Evolutionary conservation across 2,888 invertebrate species (phyloP).

Genomic region (Patella depressa): DNA sequence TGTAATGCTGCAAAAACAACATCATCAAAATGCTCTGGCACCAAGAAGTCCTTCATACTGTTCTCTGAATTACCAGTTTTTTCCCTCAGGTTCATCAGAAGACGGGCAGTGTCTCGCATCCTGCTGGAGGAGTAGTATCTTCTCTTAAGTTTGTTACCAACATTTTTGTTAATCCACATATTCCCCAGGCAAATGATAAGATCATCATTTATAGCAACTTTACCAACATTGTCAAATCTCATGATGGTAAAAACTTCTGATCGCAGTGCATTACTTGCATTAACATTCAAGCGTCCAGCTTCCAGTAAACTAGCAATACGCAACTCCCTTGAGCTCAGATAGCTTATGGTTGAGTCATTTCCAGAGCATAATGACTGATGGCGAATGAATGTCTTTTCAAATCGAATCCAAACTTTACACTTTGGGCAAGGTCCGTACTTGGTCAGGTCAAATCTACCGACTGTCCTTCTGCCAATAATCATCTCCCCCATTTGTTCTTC

Average conservation of each 20-base stretch:
- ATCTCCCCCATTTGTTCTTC: not conserved
- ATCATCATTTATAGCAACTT: not conserved
- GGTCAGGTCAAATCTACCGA: not conserved
- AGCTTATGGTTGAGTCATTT: not conserved
- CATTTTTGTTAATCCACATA: conserved; percentile 2
- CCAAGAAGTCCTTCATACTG: not conserved
- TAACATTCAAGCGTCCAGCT: not conserved
- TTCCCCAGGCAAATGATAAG: not conserved
- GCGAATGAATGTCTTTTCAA: not conserved
- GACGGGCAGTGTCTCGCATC: not conserved
- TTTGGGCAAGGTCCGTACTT: not conserved
- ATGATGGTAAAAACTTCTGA: not conserved
- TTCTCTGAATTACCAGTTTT: not conserved
- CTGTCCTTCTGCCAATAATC: not conserved
- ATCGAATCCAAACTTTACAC: not conserved
- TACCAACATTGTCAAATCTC: not conserved
- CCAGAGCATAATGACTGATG: not conserved
- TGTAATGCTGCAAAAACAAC: not conserved
- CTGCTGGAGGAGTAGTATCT: not conserved
- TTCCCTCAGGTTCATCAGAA: not conserved
- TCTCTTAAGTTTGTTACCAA: conserved; percentile 11
- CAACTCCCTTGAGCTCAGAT: not conserved
- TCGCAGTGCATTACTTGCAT: not conserved
- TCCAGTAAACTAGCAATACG: not conserved
- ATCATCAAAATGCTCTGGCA: not conserved